Conservation (phyloP, 2,888 invertebrate species). For the Plebejus melissa region DNA sequence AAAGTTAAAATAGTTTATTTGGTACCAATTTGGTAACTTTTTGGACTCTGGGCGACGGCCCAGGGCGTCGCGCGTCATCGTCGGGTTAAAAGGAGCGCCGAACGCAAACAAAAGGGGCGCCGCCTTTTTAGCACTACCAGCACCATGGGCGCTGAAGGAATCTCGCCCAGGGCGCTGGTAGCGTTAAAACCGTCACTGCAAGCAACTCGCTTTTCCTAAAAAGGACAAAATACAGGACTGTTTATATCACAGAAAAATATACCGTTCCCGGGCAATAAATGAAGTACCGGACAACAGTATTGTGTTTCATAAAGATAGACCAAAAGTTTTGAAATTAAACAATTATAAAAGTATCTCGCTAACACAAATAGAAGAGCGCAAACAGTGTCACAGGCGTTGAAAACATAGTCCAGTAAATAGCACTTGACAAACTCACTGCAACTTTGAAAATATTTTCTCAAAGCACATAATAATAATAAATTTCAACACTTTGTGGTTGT, state of each 20-base stretch:
- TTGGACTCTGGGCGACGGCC: too few species aligned
- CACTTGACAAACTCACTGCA: constrained; percentile 15
- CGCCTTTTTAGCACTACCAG: too few species aligned
- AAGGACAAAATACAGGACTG: too few species aligned
- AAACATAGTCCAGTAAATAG: constrained; percentile 12
- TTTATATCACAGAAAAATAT: too few species aligned
- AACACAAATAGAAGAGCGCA: neutral
- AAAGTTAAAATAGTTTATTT: constrained; percentile 14
- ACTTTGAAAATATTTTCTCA: constrained; percentile 50
- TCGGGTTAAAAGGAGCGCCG: too few species aligned
- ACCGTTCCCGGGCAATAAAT: neutral
- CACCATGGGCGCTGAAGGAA: too few species aligned
- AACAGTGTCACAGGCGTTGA: neutral
- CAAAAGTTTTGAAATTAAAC: neutral
- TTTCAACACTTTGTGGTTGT: too few species aligned
- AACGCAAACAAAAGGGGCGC: too few species aligned
- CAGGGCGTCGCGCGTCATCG: too few species aligned
- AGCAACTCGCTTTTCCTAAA: too few species aligned
- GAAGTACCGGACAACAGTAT: neutral
- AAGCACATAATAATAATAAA: constrained; percentile 41
- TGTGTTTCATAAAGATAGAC: neutral
- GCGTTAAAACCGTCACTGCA: too few species aligned
- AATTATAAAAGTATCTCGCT: neutral
- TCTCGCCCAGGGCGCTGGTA: too few species aligned
- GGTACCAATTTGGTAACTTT: neutral